Evolutionary conservation across 2,888 invertebrate species (phyloP).

Genomic region (Allolobophora icterica): DNA sequence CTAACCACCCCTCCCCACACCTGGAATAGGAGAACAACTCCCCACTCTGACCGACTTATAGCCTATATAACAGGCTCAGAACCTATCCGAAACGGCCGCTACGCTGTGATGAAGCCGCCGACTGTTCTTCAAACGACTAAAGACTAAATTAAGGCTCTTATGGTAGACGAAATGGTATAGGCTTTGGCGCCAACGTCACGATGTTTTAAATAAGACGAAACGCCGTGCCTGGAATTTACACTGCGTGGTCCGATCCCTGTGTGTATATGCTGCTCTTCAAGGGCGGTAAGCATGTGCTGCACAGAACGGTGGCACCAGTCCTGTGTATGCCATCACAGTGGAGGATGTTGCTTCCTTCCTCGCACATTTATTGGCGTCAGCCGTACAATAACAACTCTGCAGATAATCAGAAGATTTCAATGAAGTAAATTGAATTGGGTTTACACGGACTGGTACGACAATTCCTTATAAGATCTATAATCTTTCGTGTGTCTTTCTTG

Average conservation of each 20-base stretch:
- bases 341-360: background rate
- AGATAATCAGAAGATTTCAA: background rate
- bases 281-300: background rate
- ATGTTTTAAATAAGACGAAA: background rate
- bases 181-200: background rate
- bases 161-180: background rate
- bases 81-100: background rate
- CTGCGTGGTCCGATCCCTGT: background rate
- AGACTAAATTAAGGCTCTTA: background rate
- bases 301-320: background rate
- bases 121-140: background rate
- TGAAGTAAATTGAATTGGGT: background rate
- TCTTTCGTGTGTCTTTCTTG: background rate
- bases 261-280: background rate
- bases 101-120: background rate
- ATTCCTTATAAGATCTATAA: background rate
- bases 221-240: background rate
- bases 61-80: no score
- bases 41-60: no score
- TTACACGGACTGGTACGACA: background rate
- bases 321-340: background rate
- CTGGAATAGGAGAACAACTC: no score
- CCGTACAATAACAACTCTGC: background rate
- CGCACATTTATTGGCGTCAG: background rate
- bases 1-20: no score